Evolutionary conservation across 2,797 vertebrate species (phyloP).

Genomic region (Poliocrania exsul): DNA sequence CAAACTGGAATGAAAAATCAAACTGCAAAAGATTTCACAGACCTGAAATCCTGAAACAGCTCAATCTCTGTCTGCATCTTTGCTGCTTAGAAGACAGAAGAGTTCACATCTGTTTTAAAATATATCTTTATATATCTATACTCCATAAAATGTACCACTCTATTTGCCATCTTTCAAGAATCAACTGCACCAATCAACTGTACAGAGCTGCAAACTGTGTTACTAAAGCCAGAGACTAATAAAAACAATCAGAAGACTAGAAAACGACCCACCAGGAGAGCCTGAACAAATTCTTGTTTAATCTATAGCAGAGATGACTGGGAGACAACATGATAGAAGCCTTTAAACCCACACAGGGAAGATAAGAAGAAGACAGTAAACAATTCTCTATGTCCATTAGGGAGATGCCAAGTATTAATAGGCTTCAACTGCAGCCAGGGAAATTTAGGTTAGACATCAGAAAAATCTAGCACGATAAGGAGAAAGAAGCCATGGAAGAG

Average conservation of each 20-base stretch:
- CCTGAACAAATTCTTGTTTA: conserved; percentile 14
- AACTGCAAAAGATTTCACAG: background rate
- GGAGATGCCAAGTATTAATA: background rate
- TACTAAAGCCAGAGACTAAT: conserved; percentile 8
- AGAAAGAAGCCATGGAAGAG: conserved; percentile 9
- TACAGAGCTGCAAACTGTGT: background rate
- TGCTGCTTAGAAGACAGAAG: conserved; percentile 23
- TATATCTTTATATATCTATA: background rate
- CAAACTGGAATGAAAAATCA: background rate
- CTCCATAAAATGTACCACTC: background rate
- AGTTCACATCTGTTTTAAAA: background rate
- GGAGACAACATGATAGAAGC: background rate
- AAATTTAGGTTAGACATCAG: background rate
- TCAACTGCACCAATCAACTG: background rate
- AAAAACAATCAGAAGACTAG: conserved; percentile 17
- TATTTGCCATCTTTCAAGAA: conserved; percentile 10
- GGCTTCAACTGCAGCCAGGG: background rate
- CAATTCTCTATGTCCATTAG: background rate
- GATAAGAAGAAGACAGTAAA: conserved; percentile 6
- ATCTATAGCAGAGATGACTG: background rate
- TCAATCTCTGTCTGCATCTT: background rate
- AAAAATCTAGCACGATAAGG: background rate
- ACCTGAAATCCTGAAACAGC: background rate
- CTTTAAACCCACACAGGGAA: background rate
- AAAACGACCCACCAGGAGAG: conserved; percentile 18